phyloP scores from a whole-genome alignment of 1,140 invertebrate genomes.

The Drosophila rhopaloa region DNA sequence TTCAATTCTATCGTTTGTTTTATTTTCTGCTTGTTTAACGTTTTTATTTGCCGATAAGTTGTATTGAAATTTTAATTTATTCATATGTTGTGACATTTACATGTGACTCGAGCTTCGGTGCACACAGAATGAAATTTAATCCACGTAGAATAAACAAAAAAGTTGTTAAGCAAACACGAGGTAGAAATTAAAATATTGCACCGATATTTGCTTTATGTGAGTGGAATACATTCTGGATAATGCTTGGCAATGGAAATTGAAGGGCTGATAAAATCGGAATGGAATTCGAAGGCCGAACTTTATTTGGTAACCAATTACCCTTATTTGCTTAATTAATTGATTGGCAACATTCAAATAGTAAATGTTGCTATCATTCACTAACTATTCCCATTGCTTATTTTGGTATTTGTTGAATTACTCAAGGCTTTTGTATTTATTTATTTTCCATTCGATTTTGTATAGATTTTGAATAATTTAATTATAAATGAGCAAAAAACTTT shows the following conservation, averaged over 20 bases:
- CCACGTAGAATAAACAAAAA: slow-evolving; percentile 33
- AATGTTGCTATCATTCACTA: too few species aligned
- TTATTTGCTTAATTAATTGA: slow-evolving; percentile 12
- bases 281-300: neutral
- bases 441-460: too few species aligned
- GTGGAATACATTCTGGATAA: slow-evolving; percentile 17
- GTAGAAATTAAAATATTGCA: slow-evolving; percentile 41
- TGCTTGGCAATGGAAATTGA: too few species aligned
- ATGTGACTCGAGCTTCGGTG: slow-evolving; percentile 12
- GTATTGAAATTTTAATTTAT: slow-evolving; percentile 60
- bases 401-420: too few species aligned
- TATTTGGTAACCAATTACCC: slow-evolving; percentile 17
- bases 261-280: neutral
- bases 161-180: slow-evolving; percentile 35
- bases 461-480: too few species aligned
- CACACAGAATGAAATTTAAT: slow-evolving; percentile 52
- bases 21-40: slow-evolving; percentile 5
- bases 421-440: too few species aligned
- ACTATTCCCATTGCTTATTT: too few species aligned
- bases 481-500: too few species aligned
- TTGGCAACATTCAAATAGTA: slow-evolving; percentile 5
- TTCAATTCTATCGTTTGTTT: slow-evolving; percentile 8
- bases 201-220: slow-evolving; percentile 39
- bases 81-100: slow-evolving; percentile 45
- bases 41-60: slow-evolving; percentile 44